Percentiles rank a stretch among this genome's conserved stretches.
These are phyloP conservation scores for Novumbra hubbsi DNA, from an alignment of 2,797 vertebrate species.

Conservation along the genomic window DNA sequence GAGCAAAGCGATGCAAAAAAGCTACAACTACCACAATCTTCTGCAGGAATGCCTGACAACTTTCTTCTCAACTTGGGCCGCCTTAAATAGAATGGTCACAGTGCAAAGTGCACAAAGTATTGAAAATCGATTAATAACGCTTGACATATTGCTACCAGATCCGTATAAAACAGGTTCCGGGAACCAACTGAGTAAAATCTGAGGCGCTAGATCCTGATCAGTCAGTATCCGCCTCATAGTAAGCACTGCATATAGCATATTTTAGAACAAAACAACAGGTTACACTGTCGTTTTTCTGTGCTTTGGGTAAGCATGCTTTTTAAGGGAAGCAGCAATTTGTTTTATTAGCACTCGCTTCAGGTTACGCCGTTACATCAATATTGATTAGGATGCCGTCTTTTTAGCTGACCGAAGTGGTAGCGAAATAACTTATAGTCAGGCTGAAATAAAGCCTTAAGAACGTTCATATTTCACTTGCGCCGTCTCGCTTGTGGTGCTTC, in stretches of 20 bases:
- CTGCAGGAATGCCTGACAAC: neutral
- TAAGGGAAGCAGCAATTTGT: neutral
- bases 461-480: neutral
- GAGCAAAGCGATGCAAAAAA: no score
- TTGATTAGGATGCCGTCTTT: neutral
- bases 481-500: slow-evolving; percentile 6
- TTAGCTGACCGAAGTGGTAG: neutral
- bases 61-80: no score
- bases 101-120: no score
- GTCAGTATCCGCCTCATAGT: no score
- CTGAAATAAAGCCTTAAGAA: neutral
- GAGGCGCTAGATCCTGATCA: no score
- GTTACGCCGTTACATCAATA: neutral
- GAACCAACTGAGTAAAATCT: no score
- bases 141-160: no score
- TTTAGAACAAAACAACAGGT: slow-evolving; percentile 36
- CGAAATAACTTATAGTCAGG: neutral
- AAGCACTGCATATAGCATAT: neutral
- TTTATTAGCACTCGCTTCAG: neutral
- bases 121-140: no score
- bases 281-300: slow-evolving; percentile 19
- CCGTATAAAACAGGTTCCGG: no score
- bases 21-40: no score
- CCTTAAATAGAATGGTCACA: no score
- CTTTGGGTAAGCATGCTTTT: neutral